These are phyloP conservation scores for Zaprionus africanus DNA, from an alignment of 1,140 invertebrate genomes.

Conservation along the genomic window DNA sequence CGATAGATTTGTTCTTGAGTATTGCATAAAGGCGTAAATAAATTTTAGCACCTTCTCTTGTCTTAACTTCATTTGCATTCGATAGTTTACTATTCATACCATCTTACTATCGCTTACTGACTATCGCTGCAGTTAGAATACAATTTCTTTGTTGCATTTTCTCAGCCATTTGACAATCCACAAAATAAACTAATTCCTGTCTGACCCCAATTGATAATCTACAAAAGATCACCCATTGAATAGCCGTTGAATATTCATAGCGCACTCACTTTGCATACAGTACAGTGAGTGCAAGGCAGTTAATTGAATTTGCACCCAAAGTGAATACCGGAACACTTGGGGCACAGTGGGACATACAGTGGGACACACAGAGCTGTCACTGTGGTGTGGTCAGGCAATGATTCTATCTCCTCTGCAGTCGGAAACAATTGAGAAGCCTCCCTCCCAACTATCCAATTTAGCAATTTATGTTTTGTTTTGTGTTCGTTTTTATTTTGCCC, in stretches of 20 bases:
- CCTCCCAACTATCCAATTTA: constrained; percentile 32
- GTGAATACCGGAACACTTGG: constrained; percentile 4
- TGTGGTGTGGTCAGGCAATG: neutral
- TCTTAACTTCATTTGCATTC: too few species aligned
- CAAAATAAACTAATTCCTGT: constrained; percentile 13
- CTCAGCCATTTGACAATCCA: constrained; percentile 14
- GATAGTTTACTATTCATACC: neutral
- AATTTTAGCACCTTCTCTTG: too few species aligned
- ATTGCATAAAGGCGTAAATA: neutral
- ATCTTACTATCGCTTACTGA: neutral
- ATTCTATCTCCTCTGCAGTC: neutral
- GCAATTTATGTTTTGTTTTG: constrained; percentile 43
- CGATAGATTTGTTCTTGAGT: neutral
- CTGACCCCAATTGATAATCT: constrained; percentile 27
- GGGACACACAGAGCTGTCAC: neutral
- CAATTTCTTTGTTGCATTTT: neutral
- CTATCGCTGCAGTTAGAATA: neutral
- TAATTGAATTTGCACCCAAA: constrained; percentile 48
- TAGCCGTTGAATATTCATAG: constrained; percentile 21
- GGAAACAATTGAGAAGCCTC: constrained; percentile 29
- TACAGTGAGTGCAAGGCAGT: constrained; percentile 15
- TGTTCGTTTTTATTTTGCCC: neutral
- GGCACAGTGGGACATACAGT: neutral
- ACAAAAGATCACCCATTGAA: neutral
- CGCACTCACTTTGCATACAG: constrained; percentile 30